Evolutionary conservation across 2,797 vertebrate species (phyloP).

Genomic region (Sphaeramia orbicularis): DNA sequence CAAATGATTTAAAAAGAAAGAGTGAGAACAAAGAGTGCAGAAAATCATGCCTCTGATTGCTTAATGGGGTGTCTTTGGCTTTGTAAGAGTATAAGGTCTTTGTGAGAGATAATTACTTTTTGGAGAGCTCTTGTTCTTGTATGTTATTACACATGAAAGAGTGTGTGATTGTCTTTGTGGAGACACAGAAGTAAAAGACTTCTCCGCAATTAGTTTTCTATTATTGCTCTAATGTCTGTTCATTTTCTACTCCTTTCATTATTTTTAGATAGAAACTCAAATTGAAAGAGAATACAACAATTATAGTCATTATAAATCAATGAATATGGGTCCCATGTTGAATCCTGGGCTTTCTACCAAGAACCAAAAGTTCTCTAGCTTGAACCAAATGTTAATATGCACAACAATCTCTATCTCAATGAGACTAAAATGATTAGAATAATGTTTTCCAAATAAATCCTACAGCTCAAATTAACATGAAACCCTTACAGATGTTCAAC

Average conservation of each 20-base stretch:
- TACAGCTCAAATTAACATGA: conserved; percentile 4
- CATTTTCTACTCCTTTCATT: conserved; percentile 19
- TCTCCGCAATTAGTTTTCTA: conserved; percentile 32
- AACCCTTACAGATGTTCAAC: background rate
- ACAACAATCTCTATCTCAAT: background rate
- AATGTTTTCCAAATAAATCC: background rate
- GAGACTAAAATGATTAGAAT: background rate
- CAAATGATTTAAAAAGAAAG: conserved; percentile 24
- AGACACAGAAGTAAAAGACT: conserved; percentile 24
- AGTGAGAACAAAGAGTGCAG: conserved; percentile 11
- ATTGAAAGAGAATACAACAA: conserved; percentile 22
- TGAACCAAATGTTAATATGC: background rate
- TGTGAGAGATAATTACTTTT: conserved; percentile 29
- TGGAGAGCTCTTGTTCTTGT: conserved; percentile 6
- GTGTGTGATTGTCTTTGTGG: conserved; percentile 26
- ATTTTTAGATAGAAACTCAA: background rate
- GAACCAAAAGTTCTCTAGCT: background rate
- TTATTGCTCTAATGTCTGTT: conserved; percentile 9
- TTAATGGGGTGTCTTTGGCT: conserved; percentile 29
- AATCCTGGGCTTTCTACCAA: background rate
- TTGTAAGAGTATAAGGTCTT: conserved; percentile 27
- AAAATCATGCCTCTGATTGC: conserved; percentile 22
- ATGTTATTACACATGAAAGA: conserved; percentile 39
- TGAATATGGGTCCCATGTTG: background rate
- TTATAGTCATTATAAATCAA: conserved; percentile 5